Base-by-base conservation (phyloP, 2,888 invertebrate genomes). In the Antitype chi region DNA sequence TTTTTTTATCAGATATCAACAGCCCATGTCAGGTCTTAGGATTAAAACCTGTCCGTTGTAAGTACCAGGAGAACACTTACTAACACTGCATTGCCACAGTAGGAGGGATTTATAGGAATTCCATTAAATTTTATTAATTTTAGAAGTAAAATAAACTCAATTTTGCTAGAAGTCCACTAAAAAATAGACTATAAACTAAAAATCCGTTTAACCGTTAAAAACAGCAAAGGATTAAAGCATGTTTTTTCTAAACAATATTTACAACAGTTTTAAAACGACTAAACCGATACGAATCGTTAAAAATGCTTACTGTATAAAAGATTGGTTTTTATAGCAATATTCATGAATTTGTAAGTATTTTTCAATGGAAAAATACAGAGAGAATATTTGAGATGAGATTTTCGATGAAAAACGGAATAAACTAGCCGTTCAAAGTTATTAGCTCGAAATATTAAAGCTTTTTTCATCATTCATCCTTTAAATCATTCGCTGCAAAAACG, bases 341-440 rank as follows among this genome's bases (percentile, higher is more conserved):
- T 47, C 43, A 47, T 49, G 25, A 28, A 38, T 63, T 76, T 64
- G 25, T 15, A 32, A 75, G 20, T 47, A 28, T 64, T 66, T 76
- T 66, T 32, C 11, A 17, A 23, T 23, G 9, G 13, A 25, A 47
- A 60, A 28, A 9, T 74, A 55, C 47, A n/a, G 28, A 8, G 23
- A 23, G n/a, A 28, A 20, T 43, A n/a, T 43, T 52, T 28, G 17
- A 75, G 15, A 25, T 63, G 1, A 13, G 4, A 17, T 47, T 32
- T 23, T 52, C 43, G 7, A 57, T 43, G 64, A 25, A 64, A 43
- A 43, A 17, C 25, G n/a, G 17, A 11, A 25, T 43, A 72, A 53
- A 43, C 11, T 28, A 7, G 1, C 23, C 11, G 2, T 38, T 11
- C 25, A 15, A 6, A 20, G 28, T 25, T 52, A n/a, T n/a, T 5